A percentile compares a stretch with the other conserved stretches of the same genome.
These are phyloP conservation scores for Mya arenaria DNA, from an alignment of 1,140 invertebrate species.

Conservation along the genomic window DNA sequence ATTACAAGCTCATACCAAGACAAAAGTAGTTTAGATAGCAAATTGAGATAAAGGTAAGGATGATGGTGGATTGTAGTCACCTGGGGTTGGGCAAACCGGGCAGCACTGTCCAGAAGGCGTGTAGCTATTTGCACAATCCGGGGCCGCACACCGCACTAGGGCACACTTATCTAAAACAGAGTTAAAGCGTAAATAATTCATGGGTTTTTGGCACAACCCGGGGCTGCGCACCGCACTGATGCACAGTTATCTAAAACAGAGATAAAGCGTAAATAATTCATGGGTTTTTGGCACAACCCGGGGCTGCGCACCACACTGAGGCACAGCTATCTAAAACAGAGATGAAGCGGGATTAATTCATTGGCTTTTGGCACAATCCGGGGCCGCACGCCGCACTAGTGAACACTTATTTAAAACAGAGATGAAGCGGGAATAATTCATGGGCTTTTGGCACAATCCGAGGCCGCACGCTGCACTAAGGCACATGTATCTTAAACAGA, in stretches of 20 bases:
- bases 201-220: not conserved
- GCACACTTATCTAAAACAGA: conserved; percentile 22
- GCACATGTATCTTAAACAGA: not conserved
- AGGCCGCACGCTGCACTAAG: not conserved
- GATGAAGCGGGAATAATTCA: too few species aligned
- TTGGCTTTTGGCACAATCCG: not conserved
- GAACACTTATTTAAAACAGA: not conserved
- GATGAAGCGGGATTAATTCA: too few species aligned
- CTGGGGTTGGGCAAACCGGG: not conserved
- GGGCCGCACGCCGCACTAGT: not conserved
- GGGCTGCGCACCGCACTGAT: not conserved
- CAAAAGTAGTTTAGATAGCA: too few species aligned
- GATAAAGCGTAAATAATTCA: too few species aligned
- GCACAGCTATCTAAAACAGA: not conserved
- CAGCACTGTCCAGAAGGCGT: conserved; percentile 3
- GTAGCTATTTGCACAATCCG: not conserved
- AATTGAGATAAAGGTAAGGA: too few species aligned
- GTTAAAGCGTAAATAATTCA: too few species aligned
- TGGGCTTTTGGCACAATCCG: not conserved
- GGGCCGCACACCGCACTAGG: conserved; percentile 4
- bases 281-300: not conserved
- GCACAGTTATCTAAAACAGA: not conserved
- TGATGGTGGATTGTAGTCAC: too few species aligned
- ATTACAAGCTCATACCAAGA: too few species aligned
- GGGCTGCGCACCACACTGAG: not conserved